Percentiles rank a stretch among this genome's conserved stretches.
These are phyloP conservation scores for Brachycybe producta DNA, from an alignment of 2,888 invertebrate species.

Conservation along the genomic window DNA sequence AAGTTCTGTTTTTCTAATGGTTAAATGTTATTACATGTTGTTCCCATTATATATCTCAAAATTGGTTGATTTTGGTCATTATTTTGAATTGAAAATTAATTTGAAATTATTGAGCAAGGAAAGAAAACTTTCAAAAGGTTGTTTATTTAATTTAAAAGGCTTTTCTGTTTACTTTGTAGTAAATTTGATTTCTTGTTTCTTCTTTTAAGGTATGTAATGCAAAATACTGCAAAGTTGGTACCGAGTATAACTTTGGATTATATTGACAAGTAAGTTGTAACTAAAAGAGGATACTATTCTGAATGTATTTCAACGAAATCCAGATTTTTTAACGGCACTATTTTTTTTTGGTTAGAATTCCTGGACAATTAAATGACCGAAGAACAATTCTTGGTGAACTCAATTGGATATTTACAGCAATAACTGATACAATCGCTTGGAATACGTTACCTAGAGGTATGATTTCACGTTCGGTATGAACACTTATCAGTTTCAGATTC, in stretches of 20 bases:
- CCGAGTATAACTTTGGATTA: conserved; percentile 69
- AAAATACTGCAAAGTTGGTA: conserved; percentile 65
- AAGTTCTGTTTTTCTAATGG: no score
- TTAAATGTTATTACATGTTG: no score
- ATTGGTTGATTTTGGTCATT: no score
- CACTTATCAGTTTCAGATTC: neutral
- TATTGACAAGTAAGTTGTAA: conserved; percentile 65
- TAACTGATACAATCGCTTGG: conserved; percentile 99
- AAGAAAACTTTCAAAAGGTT: no score
- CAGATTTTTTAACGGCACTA: conserved; percentile 13
- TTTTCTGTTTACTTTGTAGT: conserved; percentile 18
- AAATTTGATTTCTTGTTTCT: conserved; percentile 4
- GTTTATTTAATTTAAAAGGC: no score
- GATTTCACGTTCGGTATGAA: conserved; percentile 9
- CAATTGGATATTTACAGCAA: conserved; percentile 99
- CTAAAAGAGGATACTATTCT: conserved; percentile 8
- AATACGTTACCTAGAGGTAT: conserved; percentile 76
- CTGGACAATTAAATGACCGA: conserved; percentile 85
- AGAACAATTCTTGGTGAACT: conserved; percentile 96
- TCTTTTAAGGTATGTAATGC: conserved; percentile 56
- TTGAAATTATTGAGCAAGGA: no score
- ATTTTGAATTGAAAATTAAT: no score
- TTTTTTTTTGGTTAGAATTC: conserved; percentile 50
- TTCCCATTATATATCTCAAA: no score
- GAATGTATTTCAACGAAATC: neutral